phyloP scores from a whole-genome alignment of 2,888 invertebrate genomes.

The Camptogramma bilineatum region DNA sequence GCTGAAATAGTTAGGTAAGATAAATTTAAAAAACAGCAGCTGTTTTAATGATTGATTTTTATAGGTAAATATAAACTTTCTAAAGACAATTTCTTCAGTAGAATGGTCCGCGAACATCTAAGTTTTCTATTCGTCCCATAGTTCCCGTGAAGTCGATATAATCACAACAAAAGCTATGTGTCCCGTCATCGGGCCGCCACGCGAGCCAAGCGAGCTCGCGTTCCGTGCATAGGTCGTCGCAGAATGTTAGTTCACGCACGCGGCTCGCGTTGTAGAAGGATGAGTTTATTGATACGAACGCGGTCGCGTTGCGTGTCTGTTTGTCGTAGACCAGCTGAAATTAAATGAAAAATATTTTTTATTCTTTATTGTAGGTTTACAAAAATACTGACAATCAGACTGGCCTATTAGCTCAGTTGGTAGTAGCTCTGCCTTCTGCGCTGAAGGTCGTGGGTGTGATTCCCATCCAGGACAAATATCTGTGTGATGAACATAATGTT shows the following conservation, averaged over 20 bases:
- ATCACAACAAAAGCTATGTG: constrained; percentile 73
- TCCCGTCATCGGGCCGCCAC: constrained; percentile 71
- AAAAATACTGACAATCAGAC: too few species aligned
- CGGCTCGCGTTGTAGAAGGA: constrained; percentile 61
- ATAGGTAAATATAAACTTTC: neutral
- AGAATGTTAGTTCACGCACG: constrained; percentile 58
- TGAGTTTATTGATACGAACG: constrained; percentile 71
- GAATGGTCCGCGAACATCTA: constrained; percentile 34
- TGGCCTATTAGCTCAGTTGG: too few species aligned
- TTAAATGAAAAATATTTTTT: constrained; percentile 17
- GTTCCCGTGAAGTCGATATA: constrained; percentile 59
- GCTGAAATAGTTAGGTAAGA: too few species aligned
- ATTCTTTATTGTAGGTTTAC: too few species aligned
- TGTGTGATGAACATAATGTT: too few species aligned
- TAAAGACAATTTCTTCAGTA: constrained; percentile 20
- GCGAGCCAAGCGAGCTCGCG: constrained; percentile 65
- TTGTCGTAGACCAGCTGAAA: constrained; percentile 72
- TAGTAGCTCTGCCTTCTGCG: too few species aligned
- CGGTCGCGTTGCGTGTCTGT: constrained; percentile 54
- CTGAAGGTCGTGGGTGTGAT: too few species aligned
- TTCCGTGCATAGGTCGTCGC: constrained; percentile 63
- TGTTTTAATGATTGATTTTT: too few species aligned
- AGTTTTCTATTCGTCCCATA: constrained; percentile 52
- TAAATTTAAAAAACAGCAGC: too few species aligned
- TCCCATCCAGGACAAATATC: too few species aligned